Evolutionary conservation across 2,888 invertebrate genomes (phyloP).

Genomic region (Drosophila picticornis): DNA sequence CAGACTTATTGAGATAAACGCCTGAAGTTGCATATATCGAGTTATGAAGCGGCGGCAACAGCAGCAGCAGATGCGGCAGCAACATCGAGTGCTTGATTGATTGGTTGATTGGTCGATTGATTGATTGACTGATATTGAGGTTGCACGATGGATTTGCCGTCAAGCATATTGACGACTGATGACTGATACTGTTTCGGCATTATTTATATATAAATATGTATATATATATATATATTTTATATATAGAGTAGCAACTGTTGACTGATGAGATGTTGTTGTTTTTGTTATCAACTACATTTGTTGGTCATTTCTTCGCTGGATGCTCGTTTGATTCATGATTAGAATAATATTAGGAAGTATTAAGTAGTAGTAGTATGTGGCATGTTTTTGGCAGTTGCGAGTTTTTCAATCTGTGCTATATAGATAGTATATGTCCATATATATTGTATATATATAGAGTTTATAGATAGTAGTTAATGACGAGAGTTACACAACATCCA

Average conservation of each 20-base stretch:
- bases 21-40: slow-evolving; percentile 31
- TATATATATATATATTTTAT: background rate
- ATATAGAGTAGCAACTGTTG: slow-evolving; percentile 22
- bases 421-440: slow-evolving; percentile 63
- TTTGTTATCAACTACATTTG: slow-evolving; percentile 35
- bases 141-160: slow-evolving; percentile 28
- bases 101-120: slow-evolving; percentile 35
- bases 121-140: slow-evolving; percentile 31
- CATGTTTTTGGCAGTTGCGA: slow-evolving; percentile 48
- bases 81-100: slow-evolving; percentile 42
- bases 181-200: slow-evolving; percentile 30
- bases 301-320: slow-evolving; percentile 9
- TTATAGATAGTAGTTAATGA: slow-evolving; percentile 65
- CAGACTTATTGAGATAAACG: slow-evolving; percentile 35
- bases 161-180: slow-evolving; percentile 24
- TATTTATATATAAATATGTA: slow-evolving; percentile 27
- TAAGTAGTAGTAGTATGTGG: slow-evolving; percentile 37
- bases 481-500: slow-evolving; percentile 79
- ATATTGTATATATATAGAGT: slow-evolving; percentile 27
- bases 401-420: slow-evolving; percentile 47
- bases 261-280: slow-evolving; percentile 38
- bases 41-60: slow-evolving; percentile 56
- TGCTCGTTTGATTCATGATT: slow-evolving; percentile 31
- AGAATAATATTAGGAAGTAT: slow-evolving; percentile 37
- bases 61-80: slow-evolving; percentile 56